These are phyloP conservation scores for Neogale vison DNA, from an alignment of 2,113 vertebrate species.

Conservation along the genomic window DNA sequence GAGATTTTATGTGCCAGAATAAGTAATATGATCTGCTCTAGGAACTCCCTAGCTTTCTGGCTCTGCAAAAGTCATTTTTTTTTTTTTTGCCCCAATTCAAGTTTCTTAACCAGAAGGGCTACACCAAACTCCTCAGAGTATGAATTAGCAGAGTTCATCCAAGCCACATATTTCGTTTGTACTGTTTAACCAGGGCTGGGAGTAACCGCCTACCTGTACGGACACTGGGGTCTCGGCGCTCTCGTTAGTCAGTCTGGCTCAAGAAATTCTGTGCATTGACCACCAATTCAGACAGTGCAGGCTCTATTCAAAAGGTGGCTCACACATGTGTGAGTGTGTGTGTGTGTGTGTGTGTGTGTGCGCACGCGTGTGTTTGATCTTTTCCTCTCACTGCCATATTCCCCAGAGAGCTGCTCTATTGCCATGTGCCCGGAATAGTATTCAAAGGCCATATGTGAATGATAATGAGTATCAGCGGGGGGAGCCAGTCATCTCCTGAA, in stretches of 20 bases:
- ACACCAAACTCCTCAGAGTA: conserved; percentile 69
- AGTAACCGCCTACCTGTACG: conserved; percentile 45
- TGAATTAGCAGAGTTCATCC: conserved; percentile 74
- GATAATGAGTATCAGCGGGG: neutral
- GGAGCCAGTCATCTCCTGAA: neutral
- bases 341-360: neutral
- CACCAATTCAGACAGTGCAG: neutral
- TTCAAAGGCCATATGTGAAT: neutral
- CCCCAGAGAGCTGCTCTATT: neutral
- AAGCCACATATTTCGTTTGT: conserved; percentile 44
- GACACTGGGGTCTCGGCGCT: neutral
- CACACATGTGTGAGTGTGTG: neutral
- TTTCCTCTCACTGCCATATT: neutral
- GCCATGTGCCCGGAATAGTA: neutral
- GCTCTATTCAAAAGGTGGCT: neutral
- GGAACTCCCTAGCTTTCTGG: conserved; percentile 87
- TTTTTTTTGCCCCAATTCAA: conserved; percentile 75
- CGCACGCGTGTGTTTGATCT: conserved; percentile 16
- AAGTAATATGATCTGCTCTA: conserved; percentile 88
- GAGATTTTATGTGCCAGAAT: conserved; percentile 87
- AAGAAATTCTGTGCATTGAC: neutral
- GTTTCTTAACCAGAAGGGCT: conserved; percentile 81
- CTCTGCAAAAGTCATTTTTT: conserved; percentile 86
- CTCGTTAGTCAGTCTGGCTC: conserved; percentile 17
- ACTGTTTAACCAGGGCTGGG: neutral